These are phyloP conservation scores for Congeria kusceri DNA, from an alignment of 2,888 invertebrate species.

Conservation along the genomic window DNA sequence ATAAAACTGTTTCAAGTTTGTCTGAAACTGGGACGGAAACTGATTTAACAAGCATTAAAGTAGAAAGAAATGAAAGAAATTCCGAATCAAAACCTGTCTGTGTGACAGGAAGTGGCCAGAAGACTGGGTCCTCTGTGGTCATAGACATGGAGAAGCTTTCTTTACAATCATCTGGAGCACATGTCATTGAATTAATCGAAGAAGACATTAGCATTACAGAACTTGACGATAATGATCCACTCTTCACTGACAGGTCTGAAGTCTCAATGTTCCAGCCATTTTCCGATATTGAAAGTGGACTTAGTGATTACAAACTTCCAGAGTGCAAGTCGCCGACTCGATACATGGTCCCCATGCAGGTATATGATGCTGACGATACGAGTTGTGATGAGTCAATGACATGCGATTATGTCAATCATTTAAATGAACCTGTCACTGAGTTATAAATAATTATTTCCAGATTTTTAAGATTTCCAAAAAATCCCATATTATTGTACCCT, in stretches of 20 bases:
- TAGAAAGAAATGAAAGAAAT: conserved; percentile 3
- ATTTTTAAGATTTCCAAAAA: too few species aligned
- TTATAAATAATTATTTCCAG: too few species aligned
- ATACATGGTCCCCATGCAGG: conserved; percentile 67
- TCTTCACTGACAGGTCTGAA: conserved; percentile 49
- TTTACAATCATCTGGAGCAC: conserved; percentile 45
- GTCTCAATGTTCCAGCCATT: conserved; percentile 20
- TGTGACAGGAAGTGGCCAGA: conserved; percentile 6
- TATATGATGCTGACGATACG: conserved; percentile 69
- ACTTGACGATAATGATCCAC: conserved; percentile 30
- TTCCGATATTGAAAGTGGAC: conserved; percentile 45
- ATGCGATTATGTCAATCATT: conserved; percentile 16
- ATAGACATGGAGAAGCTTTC: conserved; percentile 56
- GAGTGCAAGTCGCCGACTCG: conserved; percentile 53
- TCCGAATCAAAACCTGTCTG: not conserved
- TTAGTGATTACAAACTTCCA: conserved; percentile 38
- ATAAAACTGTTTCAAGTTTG: not conserved
- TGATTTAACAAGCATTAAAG: not conserved
- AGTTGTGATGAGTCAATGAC: conserved; percentile 58
- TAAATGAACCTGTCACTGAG: too few species aligned
- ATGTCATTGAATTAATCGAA: conserved; percentile 65
- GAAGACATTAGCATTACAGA: conserved; percentile 59
- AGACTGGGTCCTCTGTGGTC: conserved; percentile 42
- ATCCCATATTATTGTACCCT: too few species aligned
- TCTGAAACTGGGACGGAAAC: not conserved